Base-by-base conservation (phyloP, 2,797 vertebrate species). In the Heterohyrax brucei region DNA sequence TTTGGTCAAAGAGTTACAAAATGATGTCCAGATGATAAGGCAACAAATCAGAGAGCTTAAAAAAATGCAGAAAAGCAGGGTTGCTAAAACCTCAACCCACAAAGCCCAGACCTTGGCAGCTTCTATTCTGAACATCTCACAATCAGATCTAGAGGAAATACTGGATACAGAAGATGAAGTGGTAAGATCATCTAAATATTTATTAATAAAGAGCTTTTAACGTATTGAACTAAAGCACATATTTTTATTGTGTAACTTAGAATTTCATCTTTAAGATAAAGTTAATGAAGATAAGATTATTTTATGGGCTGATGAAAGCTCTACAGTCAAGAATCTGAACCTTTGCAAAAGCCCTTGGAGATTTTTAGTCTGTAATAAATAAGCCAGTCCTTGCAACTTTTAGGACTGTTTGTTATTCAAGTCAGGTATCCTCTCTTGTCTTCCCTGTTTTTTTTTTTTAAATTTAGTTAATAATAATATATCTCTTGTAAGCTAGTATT, bases 61-160 rank as follows among this genome's bases (percentile, higher is more conserved):
- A 97, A 98, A 98, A 98, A 97, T 87, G 96, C 97, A 90, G 83
- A 96, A 97, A 75, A 96, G 96, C 96, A 98, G 97, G 68, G 46
- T 97, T 93, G 98, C 99, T 98, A 99, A 98, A 98, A 98, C 98
- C 96, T 99, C 99, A 76, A 98, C 99, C 97, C 99, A 98, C 97
- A 99, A 98, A 98, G 99, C 99, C 87, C 99, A 99, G 96, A 98
- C 98, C 93, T 98, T 99, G 92, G 99, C 99, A 97, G 99, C 99
- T 0, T 99, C 99, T 97, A 99, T 99, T 96, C 99, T 99, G 98
- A 99, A 99, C 96, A 99, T 99, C 98, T 99, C 99, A 81, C 98
- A 97, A 93, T 98, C 98, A 66, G 99, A 99, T 98, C 98, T 99
- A 12, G 99, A 99, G 1, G 99, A 99, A 97, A 99, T 99, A 97